Evolutionary conservation across 1,140 invertebrate genomes (phyloP).

Genomic region (Heliothis virescens): DNA sequence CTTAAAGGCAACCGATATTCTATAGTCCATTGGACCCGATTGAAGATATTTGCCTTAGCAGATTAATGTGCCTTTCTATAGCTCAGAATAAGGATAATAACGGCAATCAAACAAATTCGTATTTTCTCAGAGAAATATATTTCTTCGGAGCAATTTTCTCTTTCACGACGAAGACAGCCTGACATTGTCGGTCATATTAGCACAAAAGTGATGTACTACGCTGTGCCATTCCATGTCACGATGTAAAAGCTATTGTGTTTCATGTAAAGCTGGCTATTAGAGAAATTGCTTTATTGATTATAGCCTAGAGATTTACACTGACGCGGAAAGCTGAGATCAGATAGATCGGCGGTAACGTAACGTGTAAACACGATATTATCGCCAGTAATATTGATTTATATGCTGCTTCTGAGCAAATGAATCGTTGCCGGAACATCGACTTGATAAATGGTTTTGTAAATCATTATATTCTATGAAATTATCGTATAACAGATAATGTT

Average conservation of each 20-base stretch:
- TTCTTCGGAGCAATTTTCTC: conserved; percentile 55
- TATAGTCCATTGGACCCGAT: not conserved
- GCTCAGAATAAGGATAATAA: conserved; percentile 36
- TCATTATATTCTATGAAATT: conserved; percentile 2
- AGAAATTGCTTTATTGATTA: conserved; percentile 26
- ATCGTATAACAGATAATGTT: not conserved
- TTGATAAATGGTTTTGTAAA: conserved; percentile 20
- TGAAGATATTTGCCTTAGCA: conserved; percentile 18
- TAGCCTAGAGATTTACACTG: conserved; percentile 15
- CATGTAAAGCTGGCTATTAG: conserved; percentile 25
- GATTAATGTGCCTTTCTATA: conserved; percentile 25
- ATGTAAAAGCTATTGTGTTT: conserved; percentile 24
- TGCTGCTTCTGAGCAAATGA: conserved; percentile 19
- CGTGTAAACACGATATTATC: conserved; percentile 22
- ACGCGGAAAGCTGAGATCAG: conserved; percentile 5
- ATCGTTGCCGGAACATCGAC: conserved; percentile 28
- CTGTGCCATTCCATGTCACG: conserved; percentile 51
- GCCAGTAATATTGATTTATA: conserved; percentile 25
- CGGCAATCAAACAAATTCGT: conserved; percentile 43
- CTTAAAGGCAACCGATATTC: not conserved
- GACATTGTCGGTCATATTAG: conserved; percentile 36
- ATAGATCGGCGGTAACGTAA: not conserved
- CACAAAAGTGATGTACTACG: not conserved
- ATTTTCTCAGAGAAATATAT: conserved; percentile 49
- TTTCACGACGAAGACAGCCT: conserved; percentile 52